Base-by-base conservation (phyloP, 1,140 invertebrate genomes). In the Streblospio benedicti region DNA sequence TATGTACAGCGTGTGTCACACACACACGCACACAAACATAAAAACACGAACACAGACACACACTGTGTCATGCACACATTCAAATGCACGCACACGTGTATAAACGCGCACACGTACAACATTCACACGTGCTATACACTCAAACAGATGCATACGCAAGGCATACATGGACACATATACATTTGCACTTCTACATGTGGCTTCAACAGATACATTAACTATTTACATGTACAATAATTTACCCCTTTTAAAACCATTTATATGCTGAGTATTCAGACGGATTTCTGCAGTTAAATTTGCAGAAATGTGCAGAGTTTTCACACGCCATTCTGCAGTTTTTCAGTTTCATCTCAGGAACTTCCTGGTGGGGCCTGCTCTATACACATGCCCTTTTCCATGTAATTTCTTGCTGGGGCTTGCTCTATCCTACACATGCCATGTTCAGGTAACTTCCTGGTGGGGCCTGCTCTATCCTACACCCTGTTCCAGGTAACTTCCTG, bases 401-500 rank as follows among this genome's bases (percentile, higher is more conserved):
- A 38, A 38, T 38, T n/a, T 38, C 35, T 9, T n/a, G 35, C n/a
- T 9, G 9, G 9, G 35, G 35, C 9, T 9, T 38, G 9, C 35
- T n/a, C 35, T 38, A 9, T 38, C 35, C 35, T n/a, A 9, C 35
- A 9, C 35, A 9, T 6, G 45, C 12, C 45, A 6, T 38, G 35
- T 9, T 38, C n/a, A n/a, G 35, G 9, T 38, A 38, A 38, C 35
- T 9, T 9, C 9, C 9, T n/a, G 35, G 35, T 38, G 35, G 35
- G 9, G 9, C 9, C 9, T 38, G 35, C 9, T n/a, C 9, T 38
- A 38, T 38, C 35, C 9, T 9, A 38, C 35, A 38, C 9, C 9
- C 9, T n/a, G 35, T 9, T 38, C 45, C 27, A 30, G 77, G 77
- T n/a, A 79, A 79, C 62, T 45, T 74, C 5, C 55, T 77, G 33